Evolutionary conservation across 2,113 vertebrate species (phyloP).

Genomic region (Turdus rufiventris): DNA sequence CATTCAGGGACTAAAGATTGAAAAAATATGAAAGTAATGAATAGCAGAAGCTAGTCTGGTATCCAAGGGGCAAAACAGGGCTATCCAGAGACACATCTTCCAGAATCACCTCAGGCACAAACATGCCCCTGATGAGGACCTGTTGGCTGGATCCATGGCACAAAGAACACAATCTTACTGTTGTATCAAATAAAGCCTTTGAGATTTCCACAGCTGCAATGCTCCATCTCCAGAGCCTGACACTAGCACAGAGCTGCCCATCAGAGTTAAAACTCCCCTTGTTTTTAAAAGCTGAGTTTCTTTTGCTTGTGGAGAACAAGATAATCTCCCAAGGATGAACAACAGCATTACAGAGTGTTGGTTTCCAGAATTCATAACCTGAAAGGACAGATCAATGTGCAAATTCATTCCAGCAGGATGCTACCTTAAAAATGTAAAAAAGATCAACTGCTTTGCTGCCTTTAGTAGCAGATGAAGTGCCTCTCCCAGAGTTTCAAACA

Average conservation of each 20-base stretch:
- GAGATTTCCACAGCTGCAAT: neutral
- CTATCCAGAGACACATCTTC: neutral
- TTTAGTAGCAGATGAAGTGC: neutral
- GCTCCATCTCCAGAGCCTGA: neutral
- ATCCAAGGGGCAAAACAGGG: neutral
- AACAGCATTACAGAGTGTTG: accelerated
- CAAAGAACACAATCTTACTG: neutral
- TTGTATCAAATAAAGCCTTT: neutral
- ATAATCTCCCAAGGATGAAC: neutral
- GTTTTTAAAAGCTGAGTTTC: neutral
- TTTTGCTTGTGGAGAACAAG: neutral
- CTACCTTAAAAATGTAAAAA: neutral
- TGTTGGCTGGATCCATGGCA: neutral
- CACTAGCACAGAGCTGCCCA: neutral
- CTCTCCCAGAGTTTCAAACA: constrained; percentile 7
- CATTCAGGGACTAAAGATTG: neutral
- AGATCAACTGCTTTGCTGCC: neutral
- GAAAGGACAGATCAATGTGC: neutral
- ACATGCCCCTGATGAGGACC: neutral
- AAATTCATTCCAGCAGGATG: neutral
- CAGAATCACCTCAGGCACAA: neutral
- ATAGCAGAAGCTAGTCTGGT: neutral
- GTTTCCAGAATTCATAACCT: neutral
- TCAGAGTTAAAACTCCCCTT: neutral
- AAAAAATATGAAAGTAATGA: neutral